Evolutionary conservation across 1,140 invertebrate species (phyloP), one percentile per base, ranked within the genome.

Genomic region (Drosophila quadrilineata): DNA sequence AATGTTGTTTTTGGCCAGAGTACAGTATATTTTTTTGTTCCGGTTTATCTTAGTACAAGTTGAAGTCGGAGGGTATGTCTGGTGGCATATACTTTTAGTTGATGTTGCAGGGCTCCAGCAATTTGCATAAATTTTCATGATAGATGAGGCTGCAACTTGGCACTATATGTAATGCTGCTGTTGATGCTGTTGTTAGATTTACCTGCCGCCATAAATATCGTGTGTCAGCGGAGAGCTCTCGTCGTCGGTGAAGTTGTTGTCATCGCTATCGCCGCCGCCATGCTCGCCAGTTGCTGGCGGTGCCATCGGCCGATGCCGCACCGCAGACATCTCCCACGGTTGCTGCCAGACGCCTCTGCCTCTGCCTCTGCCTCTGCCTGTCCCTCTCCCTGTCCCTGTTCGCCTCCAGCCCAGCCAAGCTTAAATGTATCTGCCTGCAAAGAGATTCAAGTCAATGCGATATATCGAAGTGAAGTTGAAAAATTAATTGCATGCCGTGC

Each of bases 141-240:
- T 36, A 33, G 36, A 36, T 40, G 31, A n/a, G 21, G 21, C 12
- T n/a, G 24, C 49, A 40, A 17, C 35, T 40, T 52, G 16, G 6
- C 21, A n/a, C n/a, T n/a, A n/a, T 21, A 10, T 8, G 17, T 9
- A 17, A 16, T 22, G 17, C 16, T 31, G 22, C 6, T 16, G 46
- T 12, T 33, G 29, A 31, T 21, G 24, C 21, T 8, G 9, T 21
- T 2, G 6, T 10, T 24, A 40, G 26, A 66, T 91, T 91, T 92
- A 97, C 96, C 95, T 96, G 90, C 95, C 95, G 62, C 94, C 94
- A 84, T 97, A 96, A 70, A 96, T 95, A 85, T 96, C 95, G 79
- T 94, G 93, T 50, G 94, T 94, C 71, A 96, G 92, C 36, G 95
- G 95, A 40, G 94, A 93, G 65, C 94, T 94, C 90, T 96, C 96